Base-by-base conservation (phyloP, 2,113 vertebrate genomes). In the Aptenodytes forsteri region DNA sequence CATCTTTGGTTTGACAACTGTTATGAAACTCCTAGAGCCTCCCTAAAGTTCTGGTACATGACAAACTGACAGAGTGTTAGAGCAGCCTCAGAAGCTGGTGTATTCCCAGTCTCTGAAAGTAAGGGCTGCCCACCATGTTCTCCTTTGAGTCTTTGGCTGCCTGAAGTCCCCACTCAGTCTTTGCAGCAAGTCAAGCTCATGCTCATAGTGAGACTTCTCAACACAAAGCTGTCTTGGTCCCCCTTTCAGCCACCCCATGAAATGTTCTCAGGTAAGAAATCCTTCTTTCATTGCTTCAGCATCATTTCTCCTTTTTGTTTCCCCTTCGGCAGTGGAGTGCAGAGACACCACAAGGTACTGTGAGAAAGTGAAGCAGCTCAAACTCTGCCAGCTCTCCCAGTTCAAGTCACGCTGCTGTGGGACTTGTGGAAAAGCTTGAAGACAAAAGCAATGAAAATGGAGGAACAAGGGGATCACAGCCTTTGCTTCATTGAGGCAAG, bases 341-440 rank as follows among this genome's bases (percentile, higher is more conserved):
- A 98, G 98, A 95, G 99, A 99, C 97, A 99, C 99, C 95, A 99
- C 99, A 49, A 98, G 99, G 93, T 99, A 99, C 98, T 99, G 99
- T 86, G 99, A 99, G 98, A 99, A 99, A 97, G 99, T 99, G 52
- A 98, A 98, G 87, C 99, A 99, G 97, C 98, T 99, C 94, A 99
- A 99, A 85, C 99, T 99, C 83, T 99, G 99, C 96, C 98, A 99
- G 10, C 98, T 99, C 85, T 98, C 98, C 73, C 99, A 99, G 97
- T 99, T 99, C 97, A 98, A 99, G 97, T 99, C 97, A 78, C 99
- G 99, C 89, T 99, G 99, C 98, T 99, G 99, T 95, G 98, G 98
- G 78, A 99, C 99, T 73, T 99, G 99, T 93, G 98, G 97, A 93
- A 98, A 99, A 98, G 98, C 98, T 78, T 99, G 99, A 99, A 97